Evolutionary conservation across 1,140 invertebrate species (phyloP).

Genomic region (Lucilia cuprina): DNA sequence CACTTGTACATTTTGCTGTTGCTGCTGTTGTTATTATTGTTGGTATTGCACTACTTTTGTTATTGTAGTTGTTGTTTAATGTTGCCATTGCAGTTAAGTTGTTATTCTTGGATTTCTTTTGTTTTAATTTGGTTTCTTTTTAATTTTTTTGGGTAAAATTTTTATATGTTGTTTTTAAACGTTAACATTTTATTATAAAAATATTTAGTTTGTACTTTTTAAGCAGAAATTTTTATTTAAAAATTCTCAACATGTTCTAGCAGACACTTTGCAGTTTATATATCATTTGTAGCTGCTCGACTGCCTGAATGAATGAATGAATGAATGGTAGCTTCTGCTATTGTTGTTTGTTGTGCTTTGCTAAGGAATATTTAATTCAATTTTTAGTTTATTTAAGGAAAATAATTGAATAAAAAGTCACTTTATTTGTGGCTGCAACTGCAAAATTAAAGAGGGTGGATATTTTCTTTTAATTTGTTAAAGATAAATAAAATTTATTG

Average conservation of each 20-base stretch:
- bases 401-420: too few species aligned
- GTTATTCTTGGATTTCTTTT: background rate
- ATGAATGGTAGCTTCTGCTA: too few species aligned
- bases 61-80: background rate
- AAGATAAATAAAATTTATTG: too few species aligned
- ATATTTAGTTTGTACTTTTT: background rate
- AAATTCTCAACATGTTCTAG: slow-evolving; percentile 1
- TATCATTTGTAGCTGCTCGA: background rate
- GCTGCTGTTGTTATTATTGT: background rate
- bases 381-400: background rate
- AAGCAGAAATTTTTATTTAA: slow-evolving; percentile 11
- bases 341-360: background rate
- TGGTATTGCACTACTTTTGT: background rate
- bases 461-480: too few species aligned
- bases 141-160: background rate
- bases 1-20: slow-evolving; percentile 13
- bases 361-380: background rate
- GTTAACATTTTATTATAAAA: background rate
- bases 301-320: too few species aligned
- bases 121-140: background rate
- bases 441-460: too few species aligned
- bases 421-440: too few species aligned
- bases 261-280: slow-evolving; percentile 17
- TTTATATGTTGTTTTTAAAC: background rate
- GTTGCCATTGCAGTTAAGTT: background rate